A percentile compares a stretch with the other conserved stretches of the same genome.
Evolutionary conservation across 2,113 vertebrate genomes (phyloP).

Genomic region (Elgaria multicarinata): DNA sequence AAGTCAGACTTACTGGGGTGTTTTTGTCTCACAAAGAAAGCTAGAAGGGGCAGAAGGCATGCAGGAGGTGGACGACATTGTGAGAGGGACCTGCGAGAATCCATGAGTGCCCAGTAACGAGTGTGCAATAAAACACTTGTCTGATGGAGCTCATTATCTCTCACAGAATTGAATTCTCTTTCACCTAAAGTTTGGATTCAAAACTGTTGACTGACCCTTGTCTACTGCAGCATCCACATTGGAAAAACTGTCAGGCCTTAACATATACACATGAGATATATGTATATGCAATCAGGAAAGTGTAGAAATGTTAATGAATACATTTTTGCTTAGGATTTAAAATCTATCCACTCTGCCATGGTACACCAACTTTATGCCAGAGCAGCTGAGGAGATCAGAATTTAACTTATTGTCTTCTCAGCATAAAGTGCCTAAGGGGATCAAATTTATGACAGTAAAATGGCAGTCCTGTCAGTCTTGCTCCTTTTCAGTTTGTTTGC

Average conservation of each 20-base stretch:
- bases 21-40: too few relatives aligned
- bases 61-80: too few relatives aligned
- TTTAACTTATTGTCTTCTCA: conserved; percentile 53
- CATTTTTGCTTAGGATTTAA: conserved; percentile 29
- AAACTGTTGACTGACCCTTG: neutral
- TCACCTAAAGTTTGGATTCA: neutral
- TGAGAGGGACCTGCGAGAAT: too few relatives aligned
- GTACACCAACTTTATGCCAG: conserved; percentile 33
- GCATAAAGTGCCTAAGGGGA: conserved; percentile 57
- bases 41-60: too few relatives aligned
- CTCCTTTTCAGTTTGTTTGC: conserved; percentile 60
- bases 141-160: too few relatives aligned
- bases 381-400: conserved; percentile 30
- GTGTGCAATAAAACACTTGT: too few relatives aligned
- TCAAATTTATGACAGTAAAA: conserved; percentile 61
- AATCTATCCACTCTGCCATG: conserved; percentile 26
- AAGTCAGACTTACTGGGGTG: too few relatives aligned
- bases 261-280: neutral
- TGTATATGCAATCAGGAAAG: conserved; percentile 4
- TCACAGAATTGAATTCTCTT: neutral
- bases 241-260: neutral
- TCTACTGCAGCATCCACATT: neutral
- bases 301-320: conserved; percentile 29
- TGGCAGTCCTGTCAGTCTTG: conserved; percentile 64
- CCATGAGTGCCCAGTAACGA: too few relatives aligned